Percentiles rank a stretch among this genome's conserved stretches.
These are phyloP conservation scores for Zoroaster sp. DNA, from an alignment of 53 echinoderm and acorn worm genomes.

Conservation along the genomic window DNA sequence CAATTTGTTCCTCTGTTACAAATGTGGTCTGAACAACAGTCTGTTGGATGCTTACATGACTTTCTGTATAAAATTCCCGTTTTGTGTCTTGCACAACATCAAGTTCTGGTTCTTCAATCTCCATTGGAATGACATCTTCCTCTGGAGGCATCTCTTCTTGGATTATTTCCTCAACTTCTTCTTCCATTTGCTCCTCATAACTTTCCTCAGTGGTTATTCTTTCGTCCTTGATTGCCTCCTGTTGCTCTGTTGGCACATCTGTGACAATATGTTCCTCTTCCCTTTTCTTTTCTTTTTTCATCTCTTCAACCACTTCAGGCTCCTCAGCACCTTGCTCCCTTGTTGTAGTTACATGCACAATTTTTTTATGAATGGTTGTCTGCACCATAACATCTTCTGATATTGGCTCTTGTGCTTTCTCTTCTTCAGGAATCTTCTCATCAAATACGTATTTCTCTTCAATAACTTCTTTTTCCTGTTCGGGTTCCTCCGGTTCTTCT, in stretches of 20 bases:
- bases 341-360: neutral
- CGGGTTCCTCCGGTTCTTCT: constrained; percentile 25
- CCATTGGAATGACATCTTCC: neutral
- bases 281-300: neutral
- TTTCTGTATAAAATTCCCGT: constrained; percentile 24
- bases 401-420: constrained; percentile 15
- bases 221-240: neutral
- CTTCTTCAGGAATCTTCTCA: constrained; percentile 1
- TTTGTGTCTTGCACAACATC: constrained; percentile 5
- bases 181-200: constrained; percentile 3
- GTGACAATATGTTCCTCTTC: neutral
- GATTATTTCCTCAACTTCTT: neutral
- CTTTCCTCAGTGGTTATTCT: neutral
- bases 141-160: neutral
- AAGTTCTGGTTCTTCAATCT: neutral
- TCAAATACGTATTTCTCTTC: constrained; percentile 3
- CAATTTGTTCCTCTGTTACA: neutral
- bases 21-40: constrained; percentile 45
- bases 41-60: constrained; percentile 34
- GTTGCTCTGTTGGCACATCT: neutral
- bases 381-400: neutral
- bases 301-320: neutral
- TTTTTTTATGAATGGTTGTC: constrained; percentile 16
- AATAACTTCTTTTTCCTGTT: neutral
- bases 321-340: neutral